A percentile compares a stretch with the other conserved stretches of the same genome.
Conservation (phyloP, 2,797 vertebrate genomes). For the Sciurus vulgaris region DNA sequence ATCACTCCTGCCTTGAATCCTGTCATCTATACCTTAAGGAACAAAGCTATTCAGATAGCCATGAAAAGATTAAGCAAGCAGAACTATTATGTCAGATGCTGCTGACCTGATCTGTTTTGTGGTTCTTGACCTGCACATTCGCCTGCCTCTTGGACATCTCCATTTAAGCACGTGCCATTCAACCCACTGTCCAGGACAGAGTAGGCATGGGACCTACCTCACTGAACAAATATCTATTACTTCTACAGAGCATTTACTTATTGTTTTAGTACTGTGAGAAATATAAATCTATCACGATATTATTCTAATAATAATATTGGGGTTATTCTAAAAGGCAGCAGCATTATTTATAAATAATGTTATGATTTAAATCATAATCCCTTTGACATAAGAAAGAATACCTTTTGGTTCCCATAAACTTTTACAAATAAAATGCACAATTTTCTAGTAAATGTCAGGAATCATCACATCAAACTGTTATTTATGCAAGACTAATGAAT, state of each 20-base stretch:
- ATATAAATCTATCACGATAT: background rate
- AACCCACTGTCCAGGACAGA: background rate
- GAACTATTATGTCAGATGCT: background rate
- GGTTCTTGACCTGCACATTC: background rate
- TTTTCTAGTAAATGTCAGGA: background rate
- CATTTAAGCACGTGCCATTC: background rate
- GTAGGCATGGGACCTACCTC: background rate
- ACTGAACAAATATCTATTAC: background rate
- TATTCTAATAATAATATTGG: no score
- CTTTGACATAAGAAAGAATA: background rate
- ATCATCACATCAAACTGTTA: background rate
- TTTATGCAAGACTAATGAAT: background rate
- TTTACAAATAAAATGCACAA: background rate
- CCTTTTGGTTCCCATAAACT: background rate
- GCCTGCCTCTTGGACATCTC: background rate
- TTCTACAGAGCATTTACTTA: background rate
- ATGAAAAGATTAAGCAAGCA: constrained; percentile 7
- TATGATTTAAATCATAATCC: background rate
- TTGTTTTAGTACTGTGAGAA: background rate
- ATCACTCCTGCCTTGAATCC: constrained; percentile 62
- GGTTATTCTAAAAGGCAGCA: background rate
- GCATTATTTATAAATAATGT: background rate
- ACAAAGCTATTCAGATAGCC: constrained; percentile 50
- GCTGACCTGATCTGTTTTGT: background rate
- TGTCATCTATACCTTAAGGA: constrained; percentile 51